Conservation (phyloP, 2,797 vertebrate species). For the Oreonectes daqikongensis region DNA sequence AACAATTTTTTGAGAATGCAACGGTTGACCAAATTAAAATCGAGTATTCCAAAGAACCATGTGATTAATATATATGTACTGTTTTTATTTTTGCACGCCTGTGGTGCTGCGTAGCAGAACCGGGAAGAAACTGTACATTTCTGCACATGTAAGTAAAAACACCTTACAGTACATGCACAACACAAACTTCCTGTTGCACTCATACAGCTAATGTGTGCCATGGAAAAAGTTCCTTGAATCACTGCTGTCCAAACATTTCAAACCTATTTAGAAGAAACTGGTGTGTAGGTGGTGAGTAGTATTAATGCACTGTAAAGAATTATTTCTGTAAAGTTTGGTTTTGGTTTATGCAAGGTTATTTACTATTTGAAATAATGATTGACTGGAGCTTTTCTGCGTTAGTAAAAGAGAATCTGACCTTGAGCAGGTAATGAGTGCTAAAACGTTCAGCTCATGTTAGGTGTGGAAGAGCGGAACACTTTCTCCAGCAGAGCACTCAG, state of each 20-base stretch:
- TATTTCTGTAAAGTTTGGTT: not conserved
- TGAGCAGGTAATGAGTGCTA: slow-evolving; percentile 21
- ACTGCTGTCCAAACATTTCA: not conserved
- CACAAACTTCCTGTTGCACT: not conserved
- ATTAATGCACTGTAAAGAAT: not conserved
- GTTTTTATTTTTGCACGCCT: not conserved
- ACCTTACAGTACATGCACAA: too few relatives aligned
- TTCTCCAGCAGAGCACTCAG: slow-evolving; percentile 5
- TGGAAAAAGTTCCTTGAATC: not conserved
- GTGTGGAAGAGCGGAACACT: slow-evolving; percentile 11
- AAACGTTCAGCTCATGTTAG: slow-evolving; percentile 18
- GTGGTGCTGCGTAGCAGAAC: not conserved
- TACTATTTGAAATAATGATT: slow-evolving; percentile 21
- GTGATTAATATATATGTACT: not conserved
- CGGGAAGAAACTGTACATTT: too few relatives aligned
- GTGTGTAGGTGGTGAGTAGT: not conserved
- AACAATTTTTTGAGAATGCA: not conserved
- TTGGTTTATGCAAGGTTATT: slow-evolving; percentile 7
- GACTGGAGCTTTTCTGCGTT: slow-evolving; percentile 8
- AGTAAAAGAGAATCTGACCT: slow-evolving; percentile 17
- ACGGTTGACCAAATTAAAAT: not conserved
- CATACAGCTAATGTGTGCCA: not conserved
- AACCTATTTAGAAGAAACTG: not conserved
- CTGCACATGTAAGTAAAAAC: too few relatives aligned
- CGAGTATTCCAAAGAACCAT: not conserved